Conservation (phyloP, 1,140 invertebrate genomes). For the Helicoverpa zea region DNA sequence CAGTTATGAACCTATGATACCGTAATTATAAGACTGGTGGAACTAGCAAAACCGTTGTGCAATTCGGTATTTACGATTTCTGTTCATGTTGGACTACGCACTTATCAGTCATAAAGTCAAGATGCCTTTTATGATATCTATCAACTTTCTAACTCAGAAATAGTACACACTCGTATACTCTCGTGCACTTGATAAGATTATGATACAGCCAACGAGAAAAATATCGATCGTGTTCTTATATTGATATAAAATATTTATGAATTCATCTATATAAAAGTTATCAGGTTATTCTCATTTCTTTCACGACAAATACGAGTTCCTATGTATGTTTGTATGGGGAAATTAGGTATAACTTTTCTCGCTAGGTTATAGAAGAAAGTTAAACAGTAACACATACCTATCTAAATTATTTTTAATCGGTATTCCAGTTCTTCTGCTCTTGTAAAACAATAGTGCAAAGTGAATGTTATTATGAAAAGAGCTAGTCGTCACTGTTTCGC, state of each 20-base stretch:
- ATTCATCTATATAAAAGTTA: not conserved
- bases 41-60: slow-evolving; percentile 29
- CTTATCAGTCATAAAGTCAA: slow-evolving; percentile 37
- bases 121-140: slow-evolving; percentile 44
- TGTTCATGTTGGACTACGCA: slow-evolving; percentile 25
- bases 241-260: slow-evolving; percentile 26
- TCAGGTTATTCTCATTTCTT: not conserved
- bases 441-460: too few relatives aligned
- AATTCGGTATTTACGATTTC: slow-evolving; percentile 32
- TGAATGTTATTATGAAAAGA: too few relatives aligned
- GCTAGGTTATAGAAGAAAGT: not conserved
- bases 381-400: too few relatives aligned
- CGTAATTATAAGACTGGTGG: slow-evolving; percentile 25
- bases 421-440: too few relatives aligned
- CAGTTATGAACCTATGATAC: slow-evolving; percentile 14
- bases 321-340: not conserved
- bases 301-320: not conserved
- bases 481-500: too few relatives aligned
- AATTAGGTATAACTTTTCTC: not conserved
- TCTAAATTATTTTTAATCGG: too few relatives aligned
- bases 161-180: slow-evolving; percentile 16
- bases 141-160: slow-evolving; percentile 42
- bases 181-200: slow-evolving; percentile 17
- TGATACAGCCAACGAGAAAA: slow-evolving; percentile 11
- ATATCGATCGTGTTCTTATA: slow-evolving; percentile 2